Percentiles rank a stretch among this genome's conserved stretches.
phyloP scores from a whole-genome alignment of 2,797 vertebrate genomes.

The Muscicapa striata region DNA sequence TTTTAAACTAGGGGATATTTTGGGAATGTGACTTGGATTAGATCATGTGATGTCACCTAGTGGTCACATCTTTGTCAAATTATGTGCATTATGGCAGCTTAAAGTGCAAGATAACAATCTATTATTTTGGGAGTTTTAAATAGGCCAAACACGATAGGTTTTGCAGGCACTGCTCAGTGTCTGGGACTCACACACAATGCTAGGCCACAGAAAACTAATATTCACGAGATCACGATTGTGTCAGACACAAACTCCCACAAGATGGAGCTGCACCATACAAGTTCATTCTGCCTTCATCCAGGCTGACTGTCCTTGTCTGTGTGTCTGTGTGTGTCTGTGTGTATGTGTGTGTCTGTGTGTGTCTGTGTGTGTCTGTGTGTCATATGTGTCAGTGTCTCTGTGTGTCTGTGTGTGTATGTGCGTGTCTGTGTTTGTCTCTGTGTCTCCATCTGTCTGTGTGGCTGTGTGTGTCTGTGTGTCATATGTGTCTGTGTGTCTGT shows the following conservation, averaged over 20 bases:
- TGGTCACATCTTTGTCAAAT: neutral
- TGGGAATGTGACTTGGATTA: neutral
- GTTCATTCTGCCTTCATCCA: neutral
- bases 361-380: too few species aligned
- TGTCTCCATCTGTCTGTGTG: too few species aligned
- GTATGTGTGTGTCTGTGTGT: too few species aligned
- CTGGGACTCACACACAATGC: neutral
- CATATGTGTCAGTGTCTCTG: too few species aligned
- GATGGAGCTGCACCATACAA: neutral
- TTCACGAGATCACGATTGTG: neutral
- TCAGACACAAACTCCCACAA: neutral
- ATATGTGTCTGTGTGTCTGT: neutral
- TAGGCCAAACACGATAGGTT: rapidly evolving
- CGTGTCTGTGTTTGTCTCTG: too few species aligned
- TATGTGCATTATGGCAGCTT: neutral
- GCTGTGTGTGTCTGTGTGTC: too few species aligned
- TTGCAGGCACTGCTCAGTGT: neutral
- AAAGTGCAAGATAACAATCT: neutral
- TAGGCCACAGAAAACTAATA: too few species aligned
- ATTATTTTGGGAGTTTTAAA: rapidly evolving
- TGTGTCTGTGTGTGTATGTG: too few species aligned
- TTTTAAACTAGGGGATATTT: neutral
- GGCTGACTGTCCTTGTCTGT: too few species aligned
- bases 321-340: too few species aligned
- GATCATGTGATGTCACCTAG: neutral